These are phyloP conservation scores for Paramuricea clavata DNA, from an alignment of 92 coral and sea anemone species.

Conservation along the genomic window DNA sequence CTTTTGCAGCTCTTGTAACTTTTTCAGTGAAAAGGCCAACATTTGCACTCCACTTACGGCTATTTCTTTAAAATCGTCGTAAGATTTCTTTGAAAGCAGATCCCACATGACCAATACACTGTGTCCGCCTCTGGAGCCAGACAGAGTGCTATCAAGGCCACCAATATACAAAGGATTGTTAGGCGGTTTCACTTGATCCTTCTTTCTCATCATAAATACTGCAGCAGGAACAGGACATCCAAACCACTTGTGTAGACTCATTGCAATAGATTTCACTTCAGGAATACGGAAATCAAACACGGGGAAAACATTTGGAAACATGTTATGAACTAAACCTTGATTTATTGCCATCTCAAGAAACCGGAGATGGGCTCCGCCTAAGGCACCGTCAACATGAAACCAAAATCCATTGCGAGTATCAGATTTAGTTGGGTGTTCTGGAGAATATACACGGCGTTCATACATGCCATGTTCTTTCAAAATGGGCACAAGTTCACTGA, in stretches of 20 bases:
- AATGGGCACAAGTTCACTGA: not conserved
- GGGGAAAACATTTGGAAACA: slow-evolving; percentile 16
- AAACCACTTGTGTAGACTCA: slow-evolving; percentile 22
- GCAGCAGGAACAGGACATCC: slow-evolving; percentile 24
- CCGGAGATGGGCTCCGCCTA: not conserved
- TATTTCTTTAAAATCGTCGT: not conserved
- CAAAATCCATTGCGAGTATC: slow-evolving; percentile 28
- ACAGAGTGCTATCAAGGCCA: not conserved
- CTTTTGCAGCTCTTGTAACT: slow-evolving; percentile 1
- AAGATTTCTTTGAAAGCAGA: not conserved
- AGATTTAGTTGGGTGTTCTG: not conserved
- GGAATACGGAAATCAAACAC: slow-evolving; percentile 38
- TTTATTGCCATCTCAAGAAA: slow-evolving; percentile 40
- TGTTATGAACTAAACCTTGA: not conserved
- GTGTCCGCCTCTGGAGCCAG: slow-evolving; percentile 14
- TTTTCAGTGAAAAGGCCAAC: not conserved
- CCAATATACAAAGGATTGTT: not conserved
- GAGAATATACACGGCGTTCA: not conserved
- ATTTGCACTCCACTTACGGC: not conserved
- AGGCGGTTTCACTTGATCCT: not conserved
- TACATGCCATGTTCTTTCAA: not conserved
- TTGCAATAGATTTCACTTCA: slow-evolving; percentile 20
- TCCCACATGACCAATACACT: slow-evolving; percentile 16
- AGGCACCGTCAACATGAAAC: slow-evolving; percentile 35
- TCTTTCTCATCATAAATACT: not conserved